Evolutionary conservation across 2,113 vertebrate genomes (phyloP).

Genomic region (Marcusenius ussheri): DNA sequence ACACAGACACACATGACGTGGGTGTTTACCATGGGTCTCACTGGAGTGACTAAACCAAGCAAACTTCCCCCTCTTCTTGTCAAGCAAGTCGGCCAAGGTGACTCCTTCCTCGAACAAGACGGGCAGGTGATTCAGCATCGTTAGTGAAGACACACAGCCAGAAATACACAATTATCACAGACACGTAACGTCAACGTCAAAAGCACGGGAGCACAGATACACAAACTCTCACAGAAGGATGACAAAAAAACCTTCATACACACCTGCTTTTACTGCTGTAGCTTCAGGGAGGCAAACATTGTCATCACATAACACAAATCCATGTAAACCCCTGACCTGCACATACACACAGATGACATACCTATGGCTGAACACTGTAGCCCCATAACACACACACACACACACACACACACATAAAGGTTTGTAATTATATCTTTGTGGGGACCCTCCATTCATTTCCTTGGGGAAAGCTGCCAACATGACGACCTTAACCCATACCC

Average conservation of each 20-base stretch:
- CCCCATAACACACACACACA: background rate
- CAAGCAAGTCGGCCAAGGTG: slow-evolving; percentile 59
- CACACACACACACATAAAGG: background rate
- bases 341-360: background rate
- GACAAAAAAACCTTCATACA: background rate
- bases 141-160: slow-evolving; percentile 13
- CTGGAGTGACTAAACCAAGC: slow-evolving; percentile 74
- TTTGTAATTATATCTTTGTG: background rate
- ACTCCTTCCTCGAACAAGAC: slow-evolving; percentile 50
- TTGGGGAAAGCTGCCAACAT: background rate
- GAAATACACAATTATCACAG: slow-evolving; percentile 14
- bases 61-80: slow-evolving; percentile 72
- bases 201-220: background rate
- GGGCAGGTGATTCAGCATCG: slow-evolving; percentile 58
- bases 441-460: background rate
- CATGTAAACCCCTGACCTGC: background rate
- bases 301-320: slow-evolving; percentile 2
- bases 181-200: background rate
- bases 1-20: slow-evolving; percentile 10
- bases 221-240: background rate
- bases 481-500: background rate
- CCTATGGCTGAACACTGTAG: background rate
- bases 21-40: slow-evolving; percentile 69
- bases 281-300: background rate
- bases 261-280: background rate